These are phyloP conservation scores for Podarcis muralis DNA, from an alignment of 2,113 vertebrate genomes.

Conservation along the genomic window DNA sequence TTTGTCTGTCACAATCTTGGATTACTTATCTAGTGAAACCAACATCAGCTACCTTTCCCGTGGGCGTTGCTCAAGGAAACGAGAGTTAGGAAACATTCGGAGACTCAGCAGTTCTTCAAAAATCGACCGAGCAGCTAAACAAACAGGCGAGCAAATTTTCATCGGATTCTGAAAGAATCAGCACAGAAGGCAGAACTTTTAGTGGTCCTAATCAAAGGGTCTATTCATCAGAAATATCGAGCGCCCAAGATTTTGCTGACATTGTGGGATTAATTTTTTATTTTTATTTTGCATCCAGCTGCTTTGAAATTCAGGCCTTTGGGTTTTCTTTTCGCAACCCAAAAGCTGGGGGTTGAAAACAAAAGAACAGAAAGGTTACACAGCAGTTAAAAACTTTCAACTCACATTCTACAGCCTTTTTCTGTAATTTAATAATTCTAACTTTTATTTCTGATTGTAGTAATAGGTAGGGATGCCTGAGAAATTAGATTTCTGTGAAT, in stretches of 20 bases:
- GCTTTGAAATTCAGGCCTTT: not conserved
- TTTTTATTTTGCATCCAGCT: not conserved
- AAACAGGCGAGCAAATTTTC: not conserved
- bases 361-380: not conserved
- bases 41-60: slow-evolving; percentile 66
- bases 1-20: not conserved
- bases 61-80: slow-evolving; percentile 66
- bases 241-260: not conserved
- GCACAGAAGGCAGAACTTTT: not conserved
- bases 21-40: not conserved
- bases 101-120: slow-evolving; percentile 74
- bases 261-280: not conserved
- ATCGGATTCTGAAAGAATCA: not conserved
- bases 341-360: not conserved
- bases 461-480: no score
- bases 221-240: not conserved
- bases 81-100: slow-evolving; percentile 64
- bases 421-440: no score
- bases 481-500: no score
- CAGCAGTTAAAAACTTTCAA: not conserved
- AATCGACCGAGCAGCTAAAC: not conserved
- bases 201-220: not conserved
- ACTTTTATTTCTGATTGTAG: no score
- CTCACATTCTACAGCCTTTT: no score
- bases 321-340: no score